Evolutionary conservation across 1,140 invertebrate species (phyloP), one percentile per base, ranked within the genome.

Genomic region (Calliopsis andreniformis): DNA sequence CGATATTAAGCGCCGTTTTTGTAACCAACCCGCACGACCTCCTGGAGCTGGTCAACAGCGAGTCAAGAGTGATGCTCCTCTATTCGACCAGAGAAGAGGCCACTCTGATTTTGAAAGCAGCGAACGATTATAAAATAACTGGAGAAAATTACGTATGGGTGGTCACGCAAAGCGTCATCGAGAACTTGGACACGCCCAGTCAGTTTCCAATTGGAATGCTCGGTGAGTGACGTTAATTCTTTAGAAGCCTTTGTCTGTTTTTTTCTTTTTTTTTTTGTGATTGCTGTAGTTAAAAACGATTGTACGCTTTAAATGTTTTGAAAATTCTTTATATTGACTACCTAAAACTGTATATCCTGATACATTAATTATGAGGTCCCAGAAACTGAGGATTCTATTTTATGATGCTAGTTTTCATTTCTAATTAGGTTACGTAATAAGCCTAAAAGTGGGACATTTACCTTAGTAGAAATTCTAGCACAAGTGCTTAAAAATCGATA

Each of bases 61-160:
- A 99, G 91, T 97, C 97, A 0, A 93, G 98, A 10, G 97, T 99
- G 0, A 97, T 99, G 94, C 93, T 99, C 4, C 93, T 99, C 14
- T 99, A 99, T 91, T 97, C 96, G 49, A 98, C 96, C 14, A 94
- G 96, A 73, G 95, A 96, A 82, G 97, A 98, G 89, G 97, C 98
- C 0, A 94, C 95, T 25, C 94, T 95, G 69, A 98, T 99, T 35
- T 92, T 99, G 53, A 94, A 94, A 2, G 95, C 94, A 16, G 98
- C 98, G 3, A 93, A 94, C 69, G 95, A 97, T 80, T 93, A 97
- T 78, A 96, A 97, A 80, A 95, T 99, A 55, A 98, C 97, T 0
- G 97, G 97, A 3, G 96, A 98, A 88, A 98, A 98, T 89, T 99
- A 98, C 89, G 97, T 99, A 8, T 99, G 98, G 98, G 97, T 99